A percentile compares a stretch with the other conserved stretches of the same genome.
Evolutionary conservation across 2,113 vertebrate species (phyloP).

Genomic region (Sebastes fasciatus): DNA sequence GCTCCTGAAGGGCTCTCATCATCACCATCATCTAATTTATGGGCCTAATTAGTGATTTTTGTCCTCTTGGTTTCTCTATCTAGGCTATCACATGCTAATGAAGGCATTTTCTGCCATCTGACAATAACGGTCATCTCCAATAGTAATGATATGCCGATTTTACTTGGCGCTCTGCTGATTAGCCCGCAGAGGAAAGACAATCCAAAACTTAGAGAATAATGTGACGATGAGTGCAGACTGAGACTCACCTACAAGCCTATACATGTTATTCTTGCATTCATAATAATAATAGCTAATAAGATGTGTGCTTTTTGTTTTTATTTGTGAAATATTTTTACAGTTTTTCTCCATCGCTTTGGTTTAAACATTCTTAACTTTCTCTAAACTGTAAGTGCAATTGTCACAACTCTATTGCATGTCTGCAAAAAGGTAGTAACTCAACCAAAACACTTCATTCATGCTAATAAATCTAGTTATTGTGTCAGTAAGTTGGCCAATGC

Average conservation of each 20-base stretch:
- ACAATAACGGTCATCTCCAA: conserved; percentile 92
- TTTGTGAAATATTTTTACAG: neutral
- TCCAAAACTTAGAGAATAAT: conserved; percentile 36
- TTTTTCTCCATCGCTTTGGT: too few species aligned
- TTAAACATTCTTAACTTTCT: too few species aligned
- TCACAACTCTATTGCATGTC: too few species aligned
- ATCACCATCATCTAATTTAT: conserved; percentile 80
- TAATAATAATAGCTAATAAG: neutral
- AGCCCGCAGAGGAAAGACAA: conserved; percentile 32
- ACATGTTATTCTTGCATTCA: neutral
- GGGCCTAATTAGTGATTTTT: conserved; percentile 98
- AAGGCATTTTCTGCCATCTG: conserved; percentile 88
- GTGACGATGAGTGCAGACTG: conserved; percentile 11
- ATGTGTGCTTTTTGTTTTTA: neutral
- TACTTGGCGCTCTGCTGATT: conserved; percentile 61
- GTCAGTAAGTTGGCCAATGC: too few species aligned
- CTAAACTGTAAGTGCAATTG: too few species aligned
- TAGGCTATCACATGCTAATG: conserved; percentile 90
- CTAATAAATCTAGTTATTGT: too few species aligned
- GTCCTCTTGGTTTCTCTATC: conserved; percentile 92
- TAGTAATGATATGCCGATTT: conserved; percentile 63
- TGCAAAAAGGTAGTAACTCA: too few species aligned
- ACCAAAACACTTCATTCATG: too few species aligned
- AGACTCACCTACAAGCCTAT: neutral
- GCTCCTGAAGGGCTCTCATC: conserved; percentile 88